Conservation (phyloP, 2,797 vertebrate genomes). For the Peromyscus melanophrys region DNA sequence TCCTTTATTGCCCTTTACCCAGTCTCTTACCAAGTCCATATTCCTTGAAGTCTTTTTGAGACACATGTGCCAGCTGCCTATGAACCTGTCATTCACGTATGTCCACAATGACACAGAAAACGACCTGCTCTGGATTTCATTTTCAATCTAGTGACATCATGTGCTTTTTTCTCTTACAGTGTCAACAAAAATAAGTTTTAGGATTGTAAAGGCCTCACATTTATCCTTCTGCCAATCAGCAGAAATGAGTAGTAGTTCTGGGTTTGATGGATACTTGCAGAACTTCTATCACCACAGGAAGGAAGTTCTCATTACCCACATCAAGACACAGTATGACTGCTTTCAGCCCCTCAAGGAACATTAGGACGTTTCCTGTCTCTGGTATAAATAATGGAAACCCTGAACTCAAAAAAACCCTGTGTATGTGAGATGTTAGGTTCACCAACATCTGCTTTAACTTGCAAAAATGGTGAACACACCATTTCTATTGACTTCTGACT, state of each 20-base stretch:
- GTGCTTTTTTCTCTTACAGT: neutral
- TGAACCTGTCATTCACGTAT: neutral
- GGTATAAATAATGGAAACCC: neutral
- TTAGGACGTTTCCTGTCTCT: neutral
- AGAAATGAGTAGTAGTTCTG: neutral
- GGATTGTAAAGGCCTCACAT: neutral
- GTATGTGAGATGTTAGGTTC: neutral
- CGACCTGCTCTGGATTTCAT: neutral
- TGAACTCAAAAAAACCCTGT: too few relatives aligned
- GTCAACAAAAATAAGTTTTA: neutral
- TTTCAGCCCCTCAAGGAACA: neutral
- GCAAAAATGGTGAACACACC: neutral
- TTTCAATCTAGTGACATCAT: neutral
- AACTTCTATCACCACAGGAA: neutral
- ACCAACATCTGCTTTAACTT: neutral
- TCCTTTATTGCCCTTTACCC: neutral
- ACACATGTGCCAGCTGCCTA: rapidly evolving
- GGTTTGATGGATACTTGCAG: rapidly evolving
- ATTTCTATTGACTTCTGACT: neutral
- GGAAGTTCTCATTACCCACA: neutral
- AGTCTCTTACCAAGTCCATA: rapidly evolving
- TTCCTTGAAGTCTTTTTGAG: neutral
- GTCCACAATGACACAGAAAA: neutral
- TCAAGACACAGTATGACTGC: rapidly evolving
- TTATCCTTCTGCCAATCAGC: neutral